Conservation (phyloP, 2,113 vertebrate species). For the Empidonax traillii region DNA sequence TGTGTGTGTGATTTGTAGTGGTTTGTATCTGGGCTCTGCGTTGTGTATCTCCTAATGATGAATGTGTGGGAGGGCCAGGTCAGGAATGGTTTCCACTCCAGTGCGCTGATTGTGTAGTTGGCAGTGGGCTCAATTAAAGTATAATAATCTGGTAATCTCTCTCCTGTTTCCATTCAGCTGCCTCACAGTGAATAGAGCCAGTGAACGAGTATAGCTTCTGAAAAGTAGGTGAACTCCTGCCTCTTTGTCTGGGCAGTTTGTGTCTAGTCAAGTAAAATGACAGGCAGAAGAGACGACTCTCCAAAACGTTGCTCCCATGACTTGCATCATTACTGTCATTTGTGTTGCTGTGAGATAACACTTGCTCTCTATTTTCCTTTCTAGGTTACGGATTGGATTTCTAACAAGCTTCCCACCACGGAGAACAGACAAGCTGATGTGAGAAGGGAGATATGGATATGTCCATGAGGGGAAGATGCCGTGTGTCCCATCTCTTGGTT, state of each 20-base stretch:
- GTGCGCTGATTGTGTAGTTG: constrained; percentile 42
- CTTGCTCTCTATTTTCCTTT: background rate
- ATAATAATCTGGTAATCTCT: constrained; percentile 65
- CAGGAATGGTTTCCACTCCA: constrained; percentile 61
- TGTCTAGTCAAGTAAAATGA: constrained; percentile 14
- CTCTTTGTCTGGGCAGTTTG: constrained; percentile 45
- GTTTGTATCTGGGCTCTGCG: background rate
- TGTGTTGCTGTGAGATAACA: background rate
- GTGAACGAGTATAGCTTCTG: constrained; percentile 53
- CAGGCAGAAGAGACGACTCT: background rate
- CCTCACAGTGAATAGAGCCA: constrained; percentile 37
- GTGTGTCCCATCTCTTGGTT: constrained; percentile 69
- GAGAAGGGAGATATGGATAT: constrained; percentile 72
- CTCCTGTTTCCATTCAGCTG: constrained; percentile 49
- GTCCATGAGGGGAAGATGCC: constrained; percentile 57
- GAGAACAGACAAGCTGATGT: background rate
- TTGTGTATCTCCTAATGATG: constrained; percentile 20
- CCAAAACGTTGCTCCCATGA: background rate
- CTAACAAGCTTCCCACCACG: background rate
- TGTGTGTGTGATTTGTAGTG: background rate
- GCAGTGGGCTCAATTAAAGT: constrained; percentile 62
- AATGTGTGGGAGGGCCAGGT: constrained; percentile 43
- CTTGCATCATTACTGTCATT: background rate
- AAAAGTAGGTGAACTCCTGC: constrained; percentile 58
- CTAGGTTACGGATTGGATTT: constrained; percentile 23